Evolutionary conservation across 2,888 invertebrate species (phyloP).

Genomic region (Ametastegia equiseti): DNA sequence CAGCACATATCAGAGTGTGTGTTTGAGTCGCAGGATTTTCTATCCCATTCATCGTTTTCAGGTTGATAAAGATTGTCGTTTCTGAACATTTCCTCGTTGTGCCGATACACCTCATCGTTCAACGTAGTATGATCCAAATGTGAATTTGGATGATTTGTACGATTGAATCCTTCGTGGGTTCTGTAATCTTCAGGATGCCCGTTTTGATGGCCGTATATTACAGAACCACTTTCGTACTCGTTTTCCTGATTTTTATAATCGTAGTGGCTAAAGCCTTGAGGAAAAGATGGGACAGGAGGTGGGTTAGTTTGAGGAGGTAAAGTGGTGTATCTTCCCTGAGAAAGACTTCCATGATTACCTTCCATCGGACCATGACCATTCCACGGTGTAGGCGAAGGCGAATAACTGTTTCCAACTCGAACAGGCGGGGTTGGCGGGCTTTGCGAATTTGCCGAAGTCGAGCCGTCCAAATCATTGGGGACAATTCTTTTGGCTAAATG

Average conservation of each 20-base stretch:
- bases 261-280: constrained; percentile 71
- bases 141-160: constrained; percentile 61
- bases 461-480: constrained; percentile 68
- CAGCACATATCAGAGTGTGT: constrained; percentile 74
- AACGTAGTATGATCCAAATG: constrained; percentile 65
- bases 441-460: constrained; percentile 68
- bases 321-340: constrained; percentile 70
- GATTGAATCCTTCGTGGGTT: constrained; percentile 64
- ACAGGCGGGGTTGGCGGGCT: constrained; percentile 72
- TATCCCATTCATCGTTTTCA: constrained; percentile 74
- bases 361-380: constrained; percentile 64
- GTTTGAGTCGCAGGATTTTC: constrained; percentile 74
- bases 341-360: constrained; percentile 60
- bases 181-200: constrained; percentile 67
- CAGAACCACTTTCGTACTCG: constrained; percentile 74
- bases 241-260: constrained; percentile 72
- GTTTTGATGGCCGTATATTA: constrained; percentile 73
- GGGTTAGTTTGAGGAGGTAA: constrained; percentile 73
- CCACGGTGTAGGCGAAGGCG: constrained; percentile 69
- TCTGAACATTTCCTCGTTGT: constrained; percentile 70
- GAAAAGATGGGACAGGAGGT: constrained; percentile 69
- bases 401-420: constrained; percentile 65
- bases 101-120: constrained; percentile 71
- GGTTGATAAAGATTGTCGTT: constrained; percentile 69
- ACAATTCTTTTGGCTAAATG: constrained; percentile 69